Conservation (phyloP, 2,888 invertebrate genomes). For the Dusona sp. region DNA sequence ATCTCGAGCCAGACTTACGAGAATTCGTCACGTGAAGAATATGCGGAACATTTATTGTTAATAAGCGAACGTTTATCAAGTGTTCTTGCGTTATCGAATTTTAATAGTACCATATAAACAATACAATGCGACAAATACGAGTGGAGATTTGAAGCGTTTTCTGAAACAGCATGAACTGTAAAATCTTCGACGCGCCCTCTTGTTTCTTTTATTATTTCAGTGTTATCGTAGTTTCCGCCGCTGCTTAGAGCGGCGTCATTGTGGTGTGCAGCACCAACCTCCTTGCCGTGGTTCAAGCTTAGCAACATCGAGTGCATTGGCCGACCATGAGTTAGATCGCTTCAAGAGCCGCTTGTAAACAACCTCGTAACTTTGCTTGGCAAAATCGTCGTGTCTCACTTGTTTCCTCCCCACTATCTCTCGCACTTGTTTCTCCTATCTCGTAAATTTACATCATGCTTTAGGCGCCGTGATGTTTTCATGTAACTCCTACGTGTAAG, state of each 20-base stretch:
- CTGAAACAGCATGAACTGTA: conserved; percentile 54
- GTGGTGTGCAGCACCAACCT: conserved; percentile 67
- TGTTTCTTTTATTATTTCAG: conserved; percentile 13
- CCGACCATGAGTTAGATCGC: conserved; percentile 83
- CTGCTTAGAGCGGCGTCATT: conserved; percentile 64
- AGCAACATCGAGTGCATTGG: conserved; percentile 79
- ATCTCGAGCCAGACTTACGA: conserved; percentile 22
- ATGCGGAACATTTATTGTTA: conserved; percentile 7
- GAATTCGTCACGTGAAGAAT: conserved; percentile 16
- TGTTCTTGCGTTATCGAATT: background rate
- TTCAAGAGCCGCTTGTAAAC: conserved; percentile 81
- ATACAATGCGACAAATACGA: background rate
- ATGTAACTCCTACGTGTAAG: background rate
- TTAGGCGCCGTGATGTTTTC: background rate
- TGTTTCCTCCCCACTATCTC: conserved; percentile 58
- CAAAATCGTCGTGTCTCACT: conserved; percentile 62
- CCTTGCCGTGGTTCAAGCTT: conserved; percentile 74
- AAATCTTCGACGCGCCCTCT: conserved; percentile 17
- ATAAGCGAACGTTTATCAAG: conserved; percentile 16
- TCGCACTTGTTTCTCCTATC: conserved; percentile 41
- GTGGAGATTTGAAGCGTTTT: conserved; percentile 20
- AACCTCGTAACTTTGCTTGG: conserved; percentile 80
- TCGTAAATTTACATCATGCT: conserved; percentile 34
- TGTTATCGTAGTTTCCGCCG: conserved; percentile 34
- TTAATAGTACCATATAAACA: background rate